Conservation (phyloP, 2,797 vertebrate genomes). For the Pteronotus mesoamericanus region DNA sequence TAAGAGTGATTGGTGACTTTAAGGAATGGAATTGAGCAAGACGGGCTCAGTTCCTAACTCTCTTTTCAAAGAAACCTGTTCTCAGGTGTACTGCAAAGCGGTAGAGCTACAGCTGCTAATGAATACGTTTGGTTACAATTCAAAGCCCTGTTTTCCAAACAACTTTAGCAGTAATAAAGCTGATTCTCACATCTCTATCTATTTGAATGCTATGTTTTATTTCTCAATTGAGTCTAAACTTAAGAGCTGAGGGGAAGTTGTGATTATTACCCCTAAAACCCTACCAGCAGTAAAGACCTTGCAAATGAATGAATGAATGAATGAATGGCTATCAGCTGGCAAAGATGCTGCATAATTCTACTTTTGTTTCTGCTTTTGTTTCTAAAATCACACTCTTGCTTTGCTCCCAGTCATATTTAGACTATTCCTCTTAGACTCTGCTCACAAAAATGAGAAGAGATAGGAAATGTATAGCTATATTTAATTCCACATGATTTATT, state of each 20-base stretch:
- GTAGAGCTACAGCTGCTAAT: background rate
- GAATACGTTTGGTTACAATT: background rate
- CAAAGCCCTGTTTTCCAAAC: background rate
- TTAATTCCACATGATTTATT: background rate
- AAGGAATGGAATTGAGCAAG: background rate
- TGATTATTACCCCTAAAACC: background rate
- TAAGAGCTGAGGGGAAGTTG: background rate
- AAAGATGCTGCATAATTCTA: background rate
- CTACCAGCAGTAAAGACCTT: background rate
- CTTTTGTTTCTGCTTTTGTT: background rate
- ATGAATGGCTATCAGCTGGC: background rate
- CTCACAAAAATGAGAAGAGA: background rate
- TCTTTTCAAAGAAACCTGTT: background rate
- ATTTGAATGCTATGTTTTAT: background rate
- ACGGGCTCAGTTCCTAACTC: background rate
- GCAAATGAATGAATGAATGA: background rate
- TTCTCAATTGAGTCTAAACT: conserved; percentile 1
- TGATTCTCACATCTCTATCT: background rate
- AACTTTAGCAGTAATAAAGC: background rate
- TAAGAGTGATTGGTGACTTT: background rate
- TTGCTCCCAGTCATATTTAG: background rate
- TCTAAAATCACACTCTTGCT: background rate
- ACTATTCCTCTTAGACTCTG: background rate
- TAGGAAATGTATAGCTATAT: background rate
- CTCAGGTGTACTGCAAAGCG: background rate